A percentile compares a stretch with the other conserved stretches of the same genome.
Conservation (phyloP, 2,797 vertebrate genomes). For the Eidolon dupreanum region DNA sequence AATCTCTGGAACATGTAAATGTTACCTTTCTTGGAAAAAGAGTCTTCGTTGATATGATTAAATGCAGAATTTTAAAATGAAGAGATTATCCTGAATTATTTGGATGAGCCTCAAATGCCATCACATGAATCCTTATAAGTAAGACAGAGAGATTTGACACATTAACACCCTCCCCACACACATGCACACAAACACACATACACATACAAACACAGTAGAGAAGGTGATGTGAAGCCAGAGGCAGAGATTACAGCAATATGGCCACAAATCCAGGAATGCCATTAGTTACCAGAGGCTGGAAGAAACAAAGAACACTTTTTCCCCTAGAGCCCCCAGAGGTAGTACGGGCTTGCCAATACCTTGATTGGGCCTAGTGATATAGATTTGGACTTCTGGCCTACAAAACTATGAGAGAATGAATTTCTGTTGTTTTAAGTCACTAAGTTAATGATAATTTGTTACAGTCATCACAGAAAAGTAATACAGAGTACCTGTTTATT, state of each 20-base stretch:
- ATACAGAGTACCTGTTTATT: not conserved
- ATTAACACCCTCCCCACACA: accelerated
- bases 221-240: not conserved
- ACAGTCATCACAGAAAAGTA: not conserved
- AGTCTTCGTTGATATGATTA: not conserved
- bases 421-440: not conserved
- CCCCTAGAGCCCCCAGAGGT: accelerated
- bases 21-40: not conserved
- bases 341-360: accelerated
- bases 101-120: not conserved
- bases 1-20: not conserved
- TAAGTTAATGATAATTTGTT: not conserved
- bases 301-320: not conserved
- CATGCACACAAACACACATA: not conserved
- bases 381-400: not conserved
- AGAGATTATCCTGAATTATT: not conserved
- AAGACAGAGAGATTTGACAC: not conserved
- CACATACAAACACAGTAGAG: not conserved
- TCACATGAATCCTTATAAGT: not conserved
- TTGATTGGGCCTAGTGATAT: accelerated
- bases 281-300: not conserved
- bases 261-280: not conserved
- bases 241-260: not conserved
- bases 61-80: not conserved
- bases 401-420: not conserved